Conservation (phyloP, 2,113 vertebrate species). For the Eulemur macaco region DNA sequence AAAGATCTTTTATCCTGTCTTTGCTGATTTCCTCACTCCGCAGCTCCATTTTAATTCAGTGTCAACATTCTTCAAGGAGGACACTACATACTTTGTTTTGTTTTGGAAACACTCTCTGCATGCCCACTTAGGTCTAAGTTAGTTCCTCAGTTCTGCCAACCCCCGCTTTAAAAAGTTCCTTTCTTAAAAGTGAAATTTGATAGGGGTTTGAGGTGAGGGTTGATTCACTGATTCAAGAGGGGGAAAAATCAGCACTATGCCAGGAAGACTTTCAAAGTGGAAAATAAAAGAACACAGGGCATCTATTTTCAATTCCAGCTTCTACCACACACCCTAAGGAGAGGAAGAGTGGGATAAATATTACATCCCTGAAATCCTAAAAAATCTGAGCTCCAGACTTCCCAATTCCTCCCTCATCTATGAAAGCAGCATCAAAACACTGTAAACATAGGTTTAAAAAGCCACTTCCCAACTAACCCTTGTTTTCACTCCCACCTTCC, state of each 20-base stretch:
- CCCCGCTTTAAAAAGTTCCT: background rate
- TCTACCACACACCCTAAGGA: slow-evolving; percentile 18
- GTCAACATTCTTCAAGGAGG: background rate
- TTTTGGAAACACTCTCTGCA: slow-evolving; percentile 7
- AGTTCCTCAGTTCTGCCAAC: background rate
- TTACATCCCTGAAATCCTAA: slow-evolving; percentile 35
- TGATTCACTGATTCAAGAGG: background rate
- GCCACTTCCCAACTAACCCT: slow-evolving; percentile 70
- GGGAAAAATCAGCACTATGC: background rate
- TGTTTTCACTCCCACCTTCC: slow-evolving; percentile 61
- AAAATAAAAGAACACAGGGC: background rate
- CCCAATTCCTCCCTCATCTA: slow-evolving; percentile 47
- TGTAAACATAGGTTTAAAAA: slow-evolving; percentile 73
- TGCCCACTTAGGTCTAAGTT: background rate
- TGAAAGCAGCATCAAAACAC: slow-evolving; percentile 63
- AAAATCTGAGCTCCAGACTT: slow-evolving; percentile 70
- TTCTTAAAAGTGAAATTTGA: background rate
- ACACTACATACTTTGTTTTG: background rate
- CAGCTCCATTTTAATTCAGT: slow-evolving; percentile 27
- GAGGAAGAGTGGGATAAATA: slow-evolving; percentile 59
- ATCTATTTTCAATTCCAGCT: slow-evolving; percentile 59
- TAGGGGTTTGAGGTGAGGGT: background rate
- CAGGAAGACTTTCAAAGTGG: slow-evolving; percentile 10
- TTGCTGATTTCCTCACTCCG: background rate
- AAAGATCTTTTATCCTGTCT: background rate